Base-by-base conservation (phyloP, 2,888 invertebrate genomes). In the Aphrophora alni region DNA sequence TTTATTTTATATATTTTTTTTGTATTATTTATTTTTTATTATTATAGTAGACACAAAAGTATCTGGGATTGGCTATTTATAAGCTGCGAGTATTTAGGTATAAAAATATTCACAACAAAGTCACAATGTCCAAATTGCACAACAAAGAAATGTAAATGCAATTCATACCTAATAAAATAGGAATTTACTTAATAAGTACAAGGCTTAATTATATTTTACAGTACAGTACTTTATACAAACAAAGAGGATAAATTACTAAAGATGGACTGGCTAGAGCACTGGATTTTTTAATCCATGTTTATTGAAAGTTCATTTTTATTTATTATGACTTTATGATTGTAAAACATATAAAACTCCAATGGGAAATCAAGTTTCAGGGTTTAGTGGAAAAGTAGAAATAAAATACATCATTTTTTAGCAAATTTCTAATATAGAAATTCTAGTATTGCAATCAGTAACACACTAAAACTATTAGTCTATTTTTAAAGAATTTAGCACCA, bases 31-130 rank as follows among this genome's bases (percentile, higher is more conserved):
- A 77, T 74, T 73, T 77, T 69, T 80, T 77, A 77, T 59, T 59
- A 21, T 59, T 59, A 80, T 80, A 80, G 80, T 80, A 80, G 77
- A 79, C 78, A 79, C 78, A 79, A 79, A 79, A 79, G 78, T 79
- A 79, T 77, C 77, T 74, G 77, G 80, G 80, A 77, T 77, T 77
- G 80, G 80, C 80, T 80, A 80, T 80, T 51, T 80, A 80, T 77
- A 80, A 80, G 80, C 80, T 74, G 80, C 80, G 80, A 80, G 80
- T 80, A 80, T 77, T 80, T 80, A 80, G 80, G 80, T 80, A 80
- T 80, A 80, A 80, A 80, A 80, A 80, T 80, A 80, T 80, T 73
- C 77, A 80, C 80, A 80, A 80, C 80, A 80, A 77, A 77, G 77
- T 80, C 77, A 80, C 77, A 74, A 51, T 75, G 51, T 75, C 59